These are phyloP conservation scores for Tamias sibiricus DNA, from an alignment of 2,113 vertebrate species.

Conservation along the genomic window DNA sequence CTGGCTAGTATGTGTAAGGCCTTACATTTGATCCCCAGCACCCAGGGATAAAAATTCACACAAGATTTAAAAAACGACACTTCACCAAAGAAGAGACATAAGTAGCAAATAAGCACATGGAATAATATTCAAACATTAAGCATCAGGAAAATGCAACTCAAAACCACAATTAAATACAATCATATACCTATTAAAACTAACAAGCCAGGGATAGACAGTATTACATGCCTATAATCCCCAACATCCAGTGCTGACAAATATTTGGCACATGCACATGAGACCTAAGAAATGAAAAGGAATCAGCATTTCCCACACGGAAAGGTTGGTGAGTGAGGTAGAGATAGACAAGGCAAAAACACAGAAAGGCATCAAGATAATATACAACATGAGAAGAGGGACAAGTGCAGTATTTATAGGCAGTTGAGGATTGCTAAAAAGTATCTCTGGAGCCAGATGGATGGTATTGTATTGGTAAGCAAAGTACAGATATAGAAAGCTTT, in stretches of 20 bases:
- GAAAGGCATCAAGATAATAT: not conserved
- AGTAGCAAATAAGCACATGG: not conserved
- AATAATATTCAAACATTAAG: not conserved
- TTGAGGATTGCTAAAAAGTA: not conserved
- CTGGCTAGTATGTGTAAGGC: no score
- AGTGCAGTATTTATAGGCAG: not conserved
- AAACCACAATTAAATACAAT: not conserved
- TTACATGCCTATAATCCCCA: no score
- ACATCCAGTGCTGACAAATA: not conserved
- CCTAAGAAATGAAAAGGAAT: not conserved
- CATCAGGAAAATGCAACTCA: not conserved
- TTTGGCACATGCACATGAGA: no score
- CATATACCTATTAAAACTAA: not conserved
- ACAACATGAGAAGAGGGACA: not conserved
- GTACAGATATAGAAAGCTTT: not conserved
- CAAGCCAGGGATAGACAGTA: no score
- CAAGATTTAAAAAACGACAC: not conserved
- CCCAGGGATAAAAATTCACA: not conserved
- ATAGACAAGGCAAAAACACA: not conserved
- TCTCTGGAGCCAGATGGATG: not conserved
- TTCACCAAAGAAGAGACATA: not conserved
- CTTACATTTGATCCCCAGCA: no score
- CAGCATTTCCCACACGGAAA: not conserved
- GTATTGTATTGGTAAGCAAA: not conserved
- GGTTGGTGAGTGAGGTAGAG: not conserved